Percentiles rank a stretch among this genome's conserved stretches.
phyloP scores from a whole-genome alignment of 2,113 vertebrate genomes.

The Pterocles orientalis region DNA sequence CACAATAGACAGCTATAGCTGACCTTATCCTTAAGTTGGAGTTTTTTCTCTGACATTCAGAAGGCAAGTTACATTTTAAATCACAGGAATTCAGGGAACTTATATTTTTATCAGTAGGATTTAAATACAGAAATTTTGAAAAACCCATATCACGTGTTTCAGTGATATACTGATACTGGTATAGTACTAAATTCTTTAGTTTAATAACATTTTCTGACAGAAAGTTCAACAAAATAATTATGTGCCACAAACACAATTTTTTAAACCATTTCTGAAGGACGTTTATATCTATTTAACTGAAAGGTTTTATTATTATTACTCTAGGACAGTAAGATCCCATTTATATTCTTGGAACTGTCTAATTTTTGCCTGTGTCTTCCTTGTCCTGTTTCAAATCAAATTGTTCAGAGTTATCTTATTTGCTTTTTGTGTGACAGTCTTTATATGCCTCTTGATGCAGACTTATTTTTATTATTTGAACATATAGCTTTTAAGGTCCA shows the following conservation, averaged over 20 bases:
- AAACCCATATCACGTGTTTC: accelerated
- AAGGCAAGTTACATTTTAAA: background rate
- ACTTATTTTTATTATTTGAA: background rate
- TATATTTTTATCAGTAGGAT: background rate
- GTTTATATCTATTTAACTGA: background rate
- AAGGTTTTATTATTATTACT: background rate
- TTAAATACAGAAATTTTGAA: background rate
- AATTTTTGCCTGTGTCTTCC: background rate
- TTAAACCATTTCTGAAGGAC: background rate
- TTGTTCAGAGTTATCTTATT: background rate
- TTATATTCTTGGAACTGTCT: background rate
- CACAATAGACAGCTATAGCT: background rate
- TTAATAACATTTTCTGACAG: background rate
- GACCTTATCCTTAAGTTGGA: background rate
- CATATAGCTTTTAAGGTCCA: background rate
- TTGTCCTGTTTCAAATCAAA: background rate
- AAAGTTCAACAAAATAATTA: background rate
- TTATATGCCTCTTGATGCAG: background rate
- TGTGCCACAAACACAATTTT: background rate
- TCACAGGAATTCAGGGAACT: background rate
- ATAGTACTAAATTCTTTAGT: background rate
- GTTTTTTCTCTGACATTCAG: background rate
- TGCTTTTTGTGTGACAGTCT: background rate
- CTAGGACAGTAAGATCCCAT: background rate
- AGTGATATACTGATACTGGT: background rate